Base-by-base conservation (phyloP, 2,113 vertebrate species). In the Phalacrocorax brasilianus region DNA sequence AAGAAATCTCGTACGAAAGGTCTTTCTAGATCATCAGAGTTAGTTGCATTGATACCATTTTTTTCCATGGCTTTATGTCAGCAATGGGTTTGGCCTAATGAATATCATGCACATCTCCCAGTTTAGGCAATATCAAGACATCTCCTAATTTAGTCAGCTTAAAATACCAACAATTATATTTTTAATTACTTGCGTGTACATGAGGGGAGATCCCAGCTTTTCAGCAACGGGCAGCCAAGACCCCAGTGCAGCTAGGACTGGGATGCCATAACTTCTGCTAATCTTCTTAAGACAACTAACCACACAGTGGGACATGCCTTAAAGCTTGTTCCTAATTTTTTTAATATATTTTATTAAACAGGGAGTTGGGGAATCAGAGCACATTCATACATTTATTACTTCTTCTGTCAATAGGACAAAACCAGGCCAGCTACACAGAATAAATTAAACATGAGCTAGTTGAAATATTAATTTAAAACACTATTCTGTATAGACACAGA, bases 271-370 rank as follows among this genome's bases (percentile, higher is more conserved):
- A 89, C 35, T 71, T 96, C 81, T 96, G 78, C 56, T 96, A 55
- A 93, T 88, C 59, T 95, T 91, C 73, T 93, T 85, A 86, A 53
- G 63, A 90, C 45, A 97, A 92, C 79, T 93, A 93, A 92, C n/a
- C 35, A 56, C 20, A 1, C 85, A 81, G 72, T 6, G 32, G 84
- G 88, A 92, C 14, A 1, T 78, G 68, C 59, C 87, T 91, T 92
- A 49, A 92, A 93, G 86, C 92, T 97, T 94, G 77, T 76, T 97
- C 68, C 84, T 89, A 56, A 81, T 66, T 85, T 95, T 95, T 92
- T 91, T 91, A 87, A 78, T 87, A 49, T 52, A 85, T 85, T 93
- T 96, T 97, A 95, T 86, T 91, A 72, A 73, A 85, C 73, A 66
- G 93, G 77, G 90, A 95, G 95, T 87, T 92, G 87, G 62, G 61